Evolutionary conservation across 1,140 invertebrate genomes (phyloP), one percentile per base, ranked within the genome.

Genomic region (Zaprionus vittiger): DNA sequence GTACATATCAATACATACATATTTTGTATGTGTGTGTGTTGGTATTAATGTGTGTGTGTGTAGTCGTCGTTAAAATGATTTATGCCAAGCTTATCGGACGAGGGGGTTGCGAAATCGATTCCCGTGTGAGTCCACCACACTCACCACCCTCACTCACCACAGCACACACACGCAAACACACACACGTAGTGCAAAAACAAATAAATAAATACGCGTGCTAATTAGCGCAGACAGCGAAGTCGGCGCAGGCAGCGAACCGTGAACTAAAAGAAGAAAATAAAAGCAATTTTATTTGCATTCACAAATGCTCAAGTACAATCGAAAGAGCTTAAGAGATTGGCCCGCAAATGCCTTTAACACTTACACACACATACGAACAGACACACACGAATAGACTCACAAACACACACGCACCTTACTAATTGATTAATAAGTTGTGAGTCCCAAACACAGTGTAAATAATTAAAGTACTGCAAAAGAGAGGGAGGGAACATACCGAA

Each of bases 1-100:
- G 24, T 56, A 26, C 26, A 41, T 44, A 64, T 11, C 14, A 9
- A 7, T 12, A 37, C 12, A 28, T 31, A 60, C 28, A 14, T 38
- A 56, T n/a, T 26, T 17, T 26, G 22, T 62, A 47, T 61, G 60
- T 67, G 2, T 67, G 41, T 70, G 64, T 70, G 57, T 83, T 56
- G 79, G 56, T 79, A 34, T 34, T 11, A 34, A 60, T 20, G 22
- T 17, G 54, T 60, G 64, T 70, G 2, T 67, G 54, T 70, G 67
- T 70, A 49, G 57, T n/a, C 24, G 83, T 66, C 74, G 81, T 83
- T 87, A 89, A 89, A 87, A 83, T 87, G 84, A 87, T 89, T 87
- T 87, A 89, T 87, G 78, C 80, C 87, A 87, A 84, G 69, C 80
- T 81, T 89, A 87, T 83, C 72, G 78, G 54, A 37, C 12, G 31